These are phyloP conservation scores for Plodia interpunctella DNA, from an alignment of 1,140 invertebrate genomes.

Conservation along the genomic window DNA sequence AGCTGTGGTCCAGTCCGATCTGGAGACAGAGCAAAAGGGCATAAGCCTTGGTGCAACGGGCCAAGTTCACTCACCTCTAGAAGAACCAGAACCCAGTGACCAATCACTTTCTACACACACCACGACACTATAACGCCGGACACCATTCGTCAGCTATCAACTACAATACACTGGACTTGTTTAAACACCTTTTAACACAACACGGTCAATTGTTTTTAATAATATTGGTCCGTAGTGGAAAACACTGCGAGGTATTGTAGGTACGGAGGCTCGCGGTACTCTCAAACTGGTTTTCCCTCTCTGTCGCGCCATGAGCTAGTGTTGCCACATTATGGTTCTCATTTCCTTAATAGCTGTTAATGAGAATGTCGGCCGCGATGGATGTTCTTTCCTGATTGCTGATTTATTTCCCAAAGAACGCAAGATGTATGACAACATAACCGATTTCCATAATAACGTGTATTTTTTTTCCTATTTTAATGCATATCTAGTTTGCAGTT, in stretches of 20 bases:
- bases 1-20: conserved; percentile 15
- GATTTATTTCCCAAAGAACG: background rate
- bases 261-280: conserved; percentile 40
- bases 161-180: conserved; percentile 20
- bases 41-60: conserved; percentile 30
- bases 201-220: conserved; percentile 44
- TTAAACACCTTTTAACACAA: conserved; percentile 36
- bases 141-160: conserved; percentile 12
- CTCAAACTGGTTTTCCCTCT: conserved; percentile 52
- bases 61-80: conserved; percentile 52
- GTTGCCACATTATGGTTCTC: conserved; percentile 35
- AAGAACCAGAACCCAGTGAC: conserved; percentile 18
- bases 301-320: conserved; percentile 41
- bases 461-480: too few relatives aligned
- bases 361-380: background rate
- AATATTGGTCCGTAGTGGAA: conserved; percentile 37
- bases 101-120: conserved; percentile 31
- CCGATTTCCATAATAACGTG: too few relatives aligned
- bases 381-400: background rate
- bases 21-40: conserved; percentile 29
- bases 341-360: conserved; percentile 14
- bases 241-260: conserved; percentile 34
- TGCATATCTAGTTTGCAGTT: too few relatives aligned
- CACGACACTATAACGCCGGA: conserved; percentile 25
- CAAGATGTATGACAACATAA: background rate